Evolutionary conservation across 1,140 invertebrate species (phyloP).

Genomic region (Drosophila persimilis): DNA sequence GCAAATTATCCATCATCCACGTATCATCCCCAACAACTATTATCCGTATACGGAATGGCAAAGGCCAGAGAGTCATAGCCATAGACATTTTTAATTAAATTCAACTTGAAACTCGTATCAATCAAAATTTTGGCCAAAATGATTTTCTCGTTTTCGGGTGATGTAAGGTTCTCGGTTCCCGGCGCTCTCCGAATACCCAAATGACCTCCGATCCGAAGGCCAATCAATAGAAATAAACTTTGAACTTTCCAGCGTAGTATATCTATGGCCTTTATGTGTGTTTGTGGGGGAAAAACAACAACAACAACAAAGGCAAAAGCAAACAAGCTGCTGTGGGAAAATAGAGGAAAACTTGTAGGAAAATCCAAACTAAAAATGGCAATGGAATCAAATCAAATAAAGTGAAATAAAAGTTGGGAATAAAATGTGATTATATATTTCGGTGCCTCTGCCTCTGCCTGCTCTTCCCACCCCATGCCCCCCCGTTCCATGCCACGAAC

Average conservation of each 20-base stretch:
- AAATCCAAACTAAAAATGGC: conserved; percentile 51
- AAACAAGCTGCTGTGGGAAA: conserved; percentile 5
- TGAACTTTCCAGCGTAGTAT: conserved; percentile 33
- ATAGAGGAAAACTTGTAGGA: conserved; percentile 15
- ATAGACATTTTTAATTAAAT: conserved; percentile 11
- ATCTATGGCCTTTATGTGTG: too few relatives aligned
- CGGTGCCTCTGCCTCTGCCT: conserved; percentile 7
- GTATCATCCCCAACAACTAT: not conserved
- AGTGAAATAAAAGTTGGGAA: conserved; percentile 72
- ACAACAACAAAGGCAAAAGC: not conserved
- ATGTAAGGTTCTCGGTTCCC: not conserved
- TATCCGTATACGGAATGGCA: not conserved
- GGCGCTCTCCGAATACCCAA: conserved; percentile 35
- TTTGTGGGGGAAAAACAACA: conserved; percentile 10
- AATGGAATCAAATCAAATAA: conserved; percentile 65
- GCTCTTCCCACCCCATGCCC: not conserved
- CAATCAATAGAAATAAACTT: conserved; percentile 67
- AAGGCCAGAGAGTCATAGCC: not conserved
- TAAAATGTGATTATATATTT: conserved; percentile 69
- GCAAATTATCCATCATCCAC: not conserved
- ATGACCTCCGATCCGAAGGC: conserved; percentile 41
- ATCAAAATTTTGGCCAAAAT: conserved; percentile 29
- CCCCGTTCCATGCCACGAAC: conserved; percentile 16
- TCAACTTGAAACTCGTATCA: conserved; percentile 25
- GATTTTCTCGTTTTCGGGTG: too few relatives aligned